Evolutionary conservation across 2,113 vertebrate genomes (phyloP).

Genomic region (Chamaetylas fuelleborni): DNA sequence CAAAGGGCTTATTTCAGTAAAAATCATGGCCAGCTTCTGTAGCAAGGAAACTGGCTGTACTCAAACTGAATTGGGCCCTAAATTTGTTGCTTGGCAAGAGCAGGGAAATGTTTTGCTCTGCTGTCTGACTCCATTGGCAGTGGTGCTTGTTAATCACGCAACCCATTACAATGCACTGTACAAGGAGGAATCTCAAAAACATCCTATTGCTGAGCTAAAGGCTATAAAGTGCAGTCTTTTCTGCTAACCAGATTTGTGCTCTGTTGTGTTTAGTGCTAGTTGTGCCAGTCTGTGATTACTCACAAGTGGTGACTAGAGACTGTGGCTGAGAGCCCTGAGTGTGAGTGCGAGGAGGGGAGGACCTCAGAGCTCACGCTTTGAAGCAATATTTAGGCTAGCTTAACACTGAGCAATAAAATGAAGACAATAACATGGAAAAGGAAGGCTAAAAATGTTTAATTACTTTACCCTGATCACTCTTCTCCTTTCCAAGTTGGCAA

Average conservation of each 20-base stretch:
- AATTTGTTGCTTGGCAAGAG: constrained; percentile 56
- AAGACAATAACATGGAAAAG: constrained; percentile 30
- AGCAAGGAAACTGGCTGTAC: constrained; percentile 51
- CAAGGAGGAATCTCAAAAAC: constrained; percentile 34
- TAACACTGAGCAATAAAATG: constrained; percentile 17
- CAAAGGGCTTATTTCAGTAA: constrained; percentile 37
- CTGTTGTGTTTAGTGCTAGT: not conserved
- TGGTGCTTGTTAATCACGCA: constrained; percentile 35
- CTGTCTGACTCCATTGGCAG: constrained; percentile 42
- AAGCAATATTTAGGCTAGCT: constrained; percentile 38
- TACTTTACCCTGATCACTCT: constrained; percentile 15
- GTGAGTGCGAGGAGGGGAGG: not conserved
- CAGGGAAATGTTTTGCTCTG: constrained; percentile 37
- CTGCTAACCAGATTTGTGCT: constrained; percentile 21
- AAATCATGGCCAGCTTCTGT: constrained; percentile 27
- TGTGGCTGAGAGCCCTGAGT: not conserved
- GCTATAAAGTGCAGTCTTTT: constrained; percentile 12
- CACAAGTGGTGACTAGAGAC: not conserved
- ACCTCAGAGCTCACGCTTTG: not conserved
- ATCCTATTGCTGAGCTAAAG: constrained; percentile 31
- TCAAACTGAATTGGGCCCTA: constrained; percentile 27
- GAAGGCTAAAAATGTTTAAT: constrained; percentile 50
- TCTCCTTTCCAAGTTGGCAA: constrained; percentile 46
- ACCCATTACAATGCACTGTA: not conserved
- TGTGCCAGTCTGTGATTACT: not conserved